Evolutionary conservation across 23 tunicate species (phyloP).

Genomic region (Trididemnum clinides): DNA sequence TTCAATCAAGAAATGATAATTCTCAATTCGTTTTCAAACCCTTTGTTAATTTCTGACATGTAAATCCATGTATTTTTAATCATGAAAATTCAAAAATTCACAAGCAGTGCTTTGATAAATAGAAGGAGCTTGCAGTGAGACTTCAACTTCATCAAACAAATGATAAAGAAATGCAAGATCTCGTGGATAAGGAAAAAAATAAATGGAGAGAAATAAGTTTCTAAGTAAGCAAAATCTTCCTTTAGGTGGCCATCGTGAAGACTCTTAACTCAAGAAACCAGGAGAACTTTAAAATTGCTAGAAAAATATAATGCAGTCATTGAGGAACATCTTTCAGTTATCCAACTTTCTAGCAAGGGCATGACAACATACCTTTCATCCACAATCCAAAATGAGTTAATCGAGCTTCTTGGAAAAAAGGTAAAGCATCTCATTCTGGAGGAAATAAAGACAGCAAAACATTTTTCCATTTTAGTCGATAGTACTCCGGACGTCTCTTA

Average conservation of each 20-base stretch:
- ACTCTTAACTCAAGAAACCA: conserved; percentile 54
- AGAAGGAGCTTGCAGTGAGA: conserved; percentile 46
- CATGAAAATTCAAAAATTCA: conserved; percentile 42
- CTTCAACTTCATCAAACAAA: conserved; percentile 35
- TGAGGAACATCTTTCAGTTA: conserved; percentile 26
- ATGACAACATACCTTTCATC: conserved; percentile 39
- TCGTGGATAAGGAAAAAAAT: conserved; percentile 26
- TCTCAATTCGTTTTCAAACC: conserved; percentile 26
- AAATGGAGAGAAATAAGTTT: conserved; percentile 42
- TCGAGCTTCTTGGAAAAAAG: conserved; percentile 32
- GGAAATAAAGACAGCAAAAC: conserved; percentile 34
- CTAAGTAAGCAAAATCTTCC: conserved; percentile 47
- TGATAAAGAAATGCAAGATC: conserved; percentile 37
- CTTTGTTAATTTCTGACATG: conserved; percentile 38
- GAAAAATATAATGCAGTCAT: conserved; percentile 45
- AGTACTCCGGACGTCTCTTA: conserved; percentile 36
- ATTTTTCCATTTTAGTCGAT: conserved; percentile 27
- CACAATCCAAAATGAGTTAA: conserved; percentile 31
- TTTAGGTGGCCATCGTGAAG: conserved; percentile 37
- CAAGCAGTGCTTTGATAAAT: conserved; percentile 45
- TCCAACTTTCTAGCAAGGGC: conserved; percentile 20
- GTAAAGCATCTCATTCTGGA: conserved; percentile 35
- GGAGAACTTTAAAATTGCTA: conserved; percentile 49
- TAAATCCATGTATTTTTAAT: conserved; percentile 25
- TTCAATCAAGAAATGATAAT: conserved; percentile 39